Evolutionary conservation across 2,888 invertebrate species (phyloP).

Genomic region (Ennomos fuscantarius): DNA sequence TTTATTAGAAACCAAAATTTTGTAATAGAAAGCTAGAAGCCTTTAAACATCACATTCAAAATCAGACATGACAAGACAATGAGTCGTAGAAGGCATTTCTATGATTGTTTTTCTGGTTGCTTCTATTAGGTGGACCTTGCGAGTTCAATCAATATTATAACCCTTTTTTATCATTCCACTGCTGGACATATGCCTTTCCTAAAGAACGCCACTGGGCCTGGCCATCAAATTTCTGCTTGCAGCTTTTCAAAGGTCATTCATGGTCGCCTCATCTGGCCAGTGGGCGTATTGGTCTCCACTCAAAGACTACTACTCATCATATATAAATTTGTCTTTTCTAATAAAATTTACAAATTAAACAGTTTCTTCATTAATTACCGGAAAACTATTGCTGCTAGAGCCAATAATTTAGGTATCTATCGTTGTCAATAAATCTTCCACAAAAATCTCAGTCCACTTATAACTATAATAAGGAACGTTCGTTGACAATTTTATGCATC

Average conservation of each 20-base stretch:
- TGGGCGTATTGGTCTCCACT: no score
- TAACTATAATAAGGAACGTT: constrained; percentile 17
- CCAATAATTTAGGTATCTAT: constrained; percentile 16
- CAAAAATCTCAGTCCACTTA: constrained; percentile 23
- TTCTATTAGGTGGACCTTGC: background rate
- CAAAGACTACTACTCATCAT: no score
- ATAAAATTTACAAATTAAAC: constrained; percentile 51
- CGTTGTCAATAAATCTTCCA: constrained; percentile 23
- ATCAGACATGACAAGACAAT: constrained; percentile 22
- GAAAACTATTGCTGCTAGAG: constrained; percentile 5
- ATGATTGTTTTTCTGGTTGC: constrained; percentile 15
- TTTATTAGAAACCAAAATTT: no score
- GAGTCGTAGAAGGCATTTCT: constrained; percentile 26
- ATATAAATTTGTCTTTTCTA: constrained; percentile 33
- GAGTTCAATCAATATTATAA: background rate
- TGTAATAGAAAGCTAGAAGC: constrained; percentile 20
- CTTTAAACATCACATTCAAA: constrained; percentile 26
- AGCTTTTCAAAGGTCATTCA: no score
- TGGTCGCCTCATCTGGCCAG: no score
- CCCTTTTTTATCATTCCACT: no score
- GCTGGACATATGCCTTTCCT: no score
- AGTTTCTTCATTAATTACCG: constrained; percentile 6
- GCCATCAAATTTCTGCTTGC: no score
- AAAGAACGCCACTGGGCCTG: no score
- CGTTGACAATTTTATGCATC: constrained; percentile 47